Conservation (phyloP, 2,113 vertebrate genomes). For the Hippolais icterina region DNA sequence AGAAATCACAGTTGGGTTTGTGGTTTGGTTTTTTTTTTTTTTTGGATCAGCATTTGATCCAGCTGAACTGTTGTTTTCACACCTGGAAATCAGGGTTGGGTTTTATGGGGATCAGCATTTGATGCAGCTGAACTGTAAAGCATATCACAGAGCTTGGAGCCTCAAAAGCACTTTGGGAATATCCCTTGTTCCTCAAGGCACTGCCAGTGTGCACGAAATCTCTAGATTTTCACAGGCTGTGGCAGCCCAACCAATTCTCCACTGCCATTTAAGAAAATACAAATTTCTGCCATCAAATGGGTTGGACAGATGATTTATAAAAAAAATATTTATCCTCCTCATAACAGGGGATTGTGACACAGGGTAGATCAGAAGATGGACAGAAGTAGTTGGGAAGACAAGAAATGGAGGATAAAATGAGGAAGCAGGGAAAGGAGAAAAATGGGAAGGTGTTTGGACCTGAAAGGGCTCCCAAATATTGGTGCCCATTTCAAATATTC, state of each 20-base stretch:
- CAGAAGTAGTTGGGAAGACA: background rate
- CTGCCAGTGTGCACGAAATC: background rate
- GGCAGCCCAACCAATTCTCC: background rate
- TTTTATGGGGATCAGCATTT: background rate
- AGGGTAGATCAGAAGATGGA: background rate
- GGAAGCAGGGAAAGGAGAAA: background rate
- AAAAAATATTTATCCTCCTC: background rate
- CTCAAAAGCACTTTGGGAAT: background rate
- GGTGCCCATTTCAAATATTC: background rate
- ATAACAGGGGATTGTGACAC: background rate
- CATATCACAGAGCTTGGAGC: background rate
- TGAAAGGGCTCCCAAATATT: background rate
- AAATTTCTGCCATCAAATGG: background rate
- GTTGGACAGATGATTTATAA: fast-evolving
- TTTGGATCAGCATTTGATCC: background rate
- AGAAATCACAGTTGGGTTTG: background rate
- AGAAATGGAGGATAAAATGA: background rate
- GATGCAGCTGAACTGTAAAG: background rate
- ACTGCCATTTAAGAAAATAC: background rate
- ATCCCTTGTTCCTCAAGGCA: background rate
- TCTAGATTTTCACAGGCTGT: background rate
- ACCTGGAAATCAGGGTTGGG: background rate
- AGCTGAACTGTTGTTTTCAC: background rate
- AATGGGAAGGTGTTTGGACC: background rate
- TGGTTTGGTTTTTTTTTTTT: background rate